Conservation (phyloP, 2,113 vertebrate genomes). For the Mormyrus iriodes region DNA sequence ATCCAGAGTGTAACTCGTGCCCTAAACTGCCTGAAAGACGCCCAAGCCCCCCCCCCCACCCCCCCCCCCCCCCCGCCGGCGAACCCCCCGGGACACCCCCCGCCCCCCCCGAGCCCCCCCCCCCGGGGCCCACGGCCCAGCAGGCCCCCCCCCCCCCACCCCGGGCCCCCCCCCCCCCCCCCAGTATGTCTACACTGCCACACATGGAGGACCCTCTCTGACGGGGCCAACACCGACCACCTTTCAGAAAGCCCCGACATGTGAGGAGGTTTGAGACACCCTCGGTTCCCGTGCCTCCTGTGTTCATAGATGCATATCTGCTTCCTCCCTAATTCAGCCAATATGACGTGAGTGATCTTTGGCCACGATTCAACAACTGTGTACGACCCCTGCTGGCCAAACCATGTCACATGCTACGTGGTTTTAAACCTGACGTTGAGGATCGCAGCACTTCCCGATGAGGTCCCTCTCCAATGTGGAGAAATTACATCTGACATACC, state of each 20-base stretch:
- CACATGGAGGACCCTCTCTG: background rate
- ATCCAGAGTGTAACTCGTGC: too few relatives aligned
- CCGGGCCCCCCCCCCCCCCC: constrained; percentile 15
- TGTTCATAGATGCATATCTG: background rate
- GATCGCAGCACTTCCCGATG: background rate
- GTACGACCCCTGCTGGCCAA: background rate
- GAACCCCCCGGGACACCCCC: too few relatives aligned
- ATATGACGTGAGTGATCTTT: background rate
- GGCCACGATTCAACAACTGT: background rate
- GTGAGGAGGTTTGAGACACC: background rate
- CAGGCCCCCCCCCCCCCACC: too few relatives aligned
- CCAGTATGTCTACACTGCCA: background rate
- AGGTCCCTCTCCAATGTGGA: too few relatives aligned
- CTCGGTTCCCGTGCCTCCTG: background rate
- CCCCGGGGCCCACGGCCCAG: too few relatives aligned
- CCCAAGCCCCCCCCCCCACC: too few relatives aligned
- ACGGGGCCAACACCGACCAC: background rate
- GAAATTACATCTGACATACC: background rate
- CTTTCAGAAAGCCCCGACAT: background rate
- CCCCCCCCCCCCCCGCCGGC: too few relatives aligned
- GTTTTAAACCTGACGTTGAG: background rate
- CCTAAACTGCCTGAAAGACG: too few relatives aligned
- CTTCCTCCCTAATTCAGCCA: background rate
- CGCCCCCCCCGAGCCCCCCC: too few relatives aligned
- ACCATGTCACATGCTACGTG: background rate